Evolutionary conservation across 23 tunicate genomes (phyloP).

Genomic region (Pegea sp.): DNA sequence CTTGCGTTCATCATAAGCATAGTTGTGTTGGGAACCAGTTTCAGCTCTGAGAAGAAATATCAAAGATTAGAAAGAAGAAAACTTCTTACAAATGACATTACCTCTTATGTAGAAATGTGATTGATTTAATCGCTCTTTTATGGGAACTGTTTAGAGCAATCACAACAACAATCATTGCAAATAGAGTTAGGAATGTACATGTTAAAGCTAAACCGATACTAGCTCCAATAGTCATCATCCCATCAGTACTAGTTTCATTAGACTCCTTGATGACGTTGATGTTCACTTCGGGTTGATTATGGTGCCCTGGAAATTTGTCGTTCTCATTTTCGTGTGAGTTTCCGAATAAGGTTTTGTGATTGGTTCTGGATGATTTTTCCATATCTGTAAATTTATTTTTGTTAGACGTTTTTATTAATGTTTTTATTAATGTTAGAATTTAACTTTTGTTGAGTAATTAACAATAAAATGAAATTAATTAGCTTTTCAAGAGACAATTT

Average conservation of each 20-base stretch:
- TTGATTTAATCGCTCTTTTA: constrained; percentile 8
- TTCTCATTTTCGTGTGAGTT: not conserved
- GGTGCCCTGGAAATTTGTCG: not conserved
- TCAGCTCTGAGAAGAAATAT: no score
- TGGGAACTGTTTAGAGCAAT: constrained; percentile 32
- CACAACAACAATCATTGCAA: constrained; percentile 26
- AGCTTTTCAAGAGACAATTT: no score
- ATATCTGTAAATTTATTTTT: not conserved
- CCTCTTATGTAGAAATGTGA: no score
- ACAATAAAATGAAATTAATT: no score
- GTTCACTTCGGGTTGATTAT: not conserved
- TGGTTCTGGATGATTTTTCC: not conserved
- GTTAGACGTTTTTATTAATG: constrained; percentile 4
- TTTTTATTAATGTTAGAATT: no score
- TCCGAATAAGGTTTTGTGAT: not conserved
- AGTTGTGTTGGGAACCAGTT: no score
- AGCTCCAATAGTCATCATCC: constrained; percentile 4
- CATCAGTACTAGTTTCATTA: not conserved
- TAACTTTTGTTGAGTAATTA: no score
- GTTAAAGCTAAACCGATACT: constrained; percentile 25
- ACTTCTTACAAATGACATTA: no score
- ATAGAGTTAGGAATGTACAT: constrained; percentile 9
- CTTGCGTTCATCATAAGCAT: no score
- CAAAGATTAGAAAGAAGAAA: no score
- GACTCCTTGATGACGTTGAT: not conserved